phyloP scores from a whole-genome alignment of 1,140 invertebrate genomes.

The Macrocentrus cingulum region DNA sequence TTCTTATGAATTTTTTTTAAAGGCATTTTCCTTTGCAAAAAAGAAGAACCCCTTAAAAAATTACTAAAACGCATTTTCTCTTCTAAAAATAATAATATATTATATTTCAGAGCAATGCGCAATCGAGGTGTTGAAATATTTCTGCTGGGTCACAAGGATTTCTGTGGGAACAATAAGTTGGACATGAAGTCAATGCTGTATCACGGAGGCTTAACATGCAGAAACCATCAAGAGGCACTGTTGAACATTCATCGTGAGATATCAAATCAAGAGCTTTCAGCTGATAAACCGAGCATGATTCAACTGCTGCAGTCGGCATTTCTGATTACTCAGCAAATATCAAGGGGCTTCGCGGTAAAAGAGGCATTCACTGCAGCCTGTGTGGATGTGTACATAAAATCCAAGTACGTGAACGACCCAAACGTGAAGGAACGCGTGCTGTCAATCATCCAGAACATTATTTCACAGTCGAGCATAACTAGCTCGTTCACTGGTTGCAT shows the following conservation, averaged over 20 bases:
- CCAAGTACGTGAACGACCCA: slow-evolving; percentile 52
- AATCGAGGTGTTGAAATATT: slow-evolving; percentile 96
- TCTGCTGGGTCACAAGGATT: slow-evolving; percentile 60
- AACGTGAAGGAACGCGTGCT: slow-evolving; percentile 40
- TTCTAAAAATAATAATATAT: too few species aligned
- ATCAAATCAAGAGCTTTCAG: slow-evolving; percentile 51
- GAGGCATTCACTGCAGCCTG: slow-evolving; percentile 64
- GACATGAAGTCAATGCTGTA: slow-evolving; percentile 64
- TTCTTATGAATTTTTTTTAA: too few species aligned
- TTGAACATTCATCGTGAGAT: slow-evolving; percentile 60
- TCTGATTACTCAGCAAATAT: slow-evolving; percentile 66
- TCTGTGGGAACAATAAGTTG: slow-evolving; percentile 39
- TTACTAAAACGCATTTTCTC: too few species aligned
- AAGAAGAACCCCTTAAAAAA: too few species aligned
- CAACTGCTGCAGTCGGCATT: slow-evolving; percentile 68
- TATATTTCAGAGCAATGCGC: slow-evolving; percentile 83
- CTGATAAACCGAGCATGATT: slow-evolving; percentile 61
- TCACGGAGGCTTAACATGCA: slow-evolving; percentile 56
- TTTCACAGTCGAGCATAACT: slow-evolving; percentile 25
- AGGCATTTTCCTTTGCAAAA: too few species aligned
- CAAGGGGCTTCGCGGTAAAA: slow-evolving; percentile 60
- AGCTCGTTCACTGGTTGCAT: slow-evolving; percentile 23
- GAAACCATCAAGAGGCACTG: slow-evolving; percentile 53
- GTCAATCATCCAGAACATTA: slow-evolving; percentile 37
- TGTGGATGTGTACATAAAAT: slow-evolving; percentile 71